These are phyloP conservation scores for Harpagifer antarcticus DNA, from an alignment of 2,797 vertebrate genomes.

Conservation along the genomic window DNA sequence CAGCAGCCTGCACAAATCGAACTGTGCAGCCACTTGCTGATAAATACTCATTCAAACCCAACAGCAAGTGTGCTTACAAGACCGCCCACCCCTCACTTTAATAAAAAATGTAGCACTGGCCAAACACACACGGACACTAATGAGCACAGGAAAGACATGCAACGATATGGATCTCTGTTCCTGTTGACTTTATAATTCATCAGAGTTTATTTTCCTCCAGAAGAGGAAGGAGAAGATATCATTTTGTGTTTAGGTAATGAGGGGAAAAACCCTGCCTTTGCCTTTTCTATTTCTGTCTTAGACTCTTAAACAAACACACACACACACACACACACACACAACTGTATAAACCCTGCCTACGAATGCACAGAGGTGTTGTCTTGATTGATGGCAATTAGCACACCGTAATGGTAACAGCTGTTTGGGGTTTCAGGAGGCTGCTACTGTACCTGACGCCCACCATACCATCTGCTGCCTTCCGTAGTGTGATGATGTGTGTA, in stretches of 20 bases:
- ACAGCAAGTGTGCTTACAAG: constrained; percentile 16
- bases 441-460: constrained; percentile 90
- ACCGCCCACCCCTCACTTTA: not conserved
- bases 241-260: constrained; percentile 45
- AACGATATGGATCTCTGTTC: constrained; percentile 36
- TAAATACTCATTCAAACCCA: constrained; percentile 34
- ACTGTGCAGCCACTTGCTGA: constrained; percentile 17
- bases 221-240: constrained; percentile 32
- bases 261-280: constrained; percentile 31
- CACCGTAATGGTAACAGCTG: constrained; percentile 96
- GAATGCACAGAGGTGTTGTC: constrained; percentile 91
- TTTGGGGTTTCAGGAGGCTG: constrained; percentile 93
- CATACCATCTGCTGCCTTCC: constrained; percentile 89
- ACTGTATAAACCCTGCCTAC: constrained; percentile 73
- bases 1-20: constrained; percentile 34
- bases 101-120: constrained; percentile 21
- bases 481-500: constrained; percentile 69
- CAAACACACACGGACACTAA: constrained; percentile 42
- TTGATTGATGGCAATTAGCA: constrained; percentile 97
- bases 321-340: constrained; percentile 15
- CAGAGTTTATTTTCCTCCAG: constrained; percentile 22
- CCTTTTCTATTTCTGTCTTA: constrained; percentile 21
- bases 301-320: constrained; percentile 20
- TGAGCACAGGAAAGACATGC: constrained; percentile 40
- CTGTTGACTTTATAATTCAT: constrained; percentile 59